Percentiles rank a stretch among this genome's conserved stretches.
These are phyloP conservation scores for Phymorhynchus buccinoides DNA, from an alignment of 1,140 invertebrate genomes.

Conservation along the genomic window DNA sequence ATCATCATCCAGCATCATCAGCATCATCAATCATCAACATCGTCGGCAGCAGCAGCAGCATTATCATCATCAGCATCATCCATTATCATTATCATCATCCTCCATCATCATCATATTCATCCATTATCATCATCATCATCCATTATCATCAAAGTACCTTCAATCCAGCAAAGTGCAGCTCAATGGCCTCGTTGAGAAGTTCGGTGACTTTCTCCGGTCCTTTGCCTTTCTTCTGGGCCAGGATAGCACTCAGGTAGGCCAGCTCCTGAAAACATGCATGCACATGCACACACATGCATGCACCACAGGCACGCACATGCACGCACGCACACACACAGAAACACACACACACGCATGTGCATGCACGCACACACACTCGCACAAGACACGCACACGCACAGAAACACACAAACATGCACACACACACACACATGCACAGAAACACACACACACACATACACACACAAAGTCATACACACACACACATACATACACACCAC, in stretches of 20 bases:
- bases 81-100: too few species aligned
- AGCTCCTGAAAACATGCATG: constrained; percentile 65
- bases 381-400: background rate
- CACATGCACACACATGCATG: background rate
- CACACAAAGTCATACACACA: background rate
- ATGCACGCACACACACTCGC: background rate
- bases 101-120: too few species aligned
- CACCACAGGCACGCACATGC: background rate
- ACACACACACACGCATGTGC: background rate
- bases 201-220: constrained; percentile 74
- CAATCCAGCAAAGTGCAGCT: constrained; percentile 78
- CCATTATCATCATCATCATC: too few species aligned
- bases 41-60: too few species aligned
- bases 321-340: background rate
- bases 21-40: too few species aligned
- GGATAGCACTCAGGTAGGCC: constrained; percentile 71
- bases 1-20: too few species aligned
- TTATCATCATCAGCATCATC: too few species aligned
- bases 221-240: constrained; percentile 77
- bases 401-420: background rate
- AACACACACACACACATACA: background rate
- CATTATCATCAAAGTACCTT: too few species aligned
- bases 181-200: constrained; percentile 82
- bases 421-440: background rate
- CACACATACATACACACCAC: background rate